A percentile compares a stretch with the other conserved stretches of the same genome.
Evolutionary conservation across 2,797 vertebrate species (phyloP).

Genomic region (Lepus oiostolus): DNA sequence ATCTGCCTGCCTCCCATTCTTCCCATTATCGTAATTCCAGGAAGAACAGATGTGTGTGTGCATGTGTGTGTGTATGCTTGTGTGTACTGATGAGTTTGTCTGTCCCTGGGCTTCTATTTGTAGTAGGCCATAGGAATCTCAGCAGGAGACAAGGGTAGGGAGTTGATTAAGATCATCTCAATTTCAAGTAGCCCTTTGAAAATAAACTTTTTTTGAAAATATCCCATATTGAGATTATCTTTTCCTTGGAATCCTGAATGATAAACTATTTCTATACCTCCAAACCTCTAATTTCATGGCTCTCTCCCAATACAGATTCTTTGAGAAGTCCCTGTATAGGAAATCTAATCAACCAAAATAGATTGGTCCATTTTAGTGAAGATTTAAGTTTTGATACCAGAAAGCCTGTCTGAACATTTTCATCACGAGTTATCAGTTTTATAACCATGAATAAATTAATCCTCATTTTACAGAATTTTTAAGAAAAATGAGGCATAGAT

Average conservation of each 20-base stretch:
- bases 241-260: not conserved
- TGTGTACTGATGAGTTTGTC: not conserved
- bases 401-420: not conserved
- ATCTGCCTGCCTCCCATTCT: not conserved
- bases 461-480: not conserved
- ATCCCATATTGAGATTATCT: not conserved
- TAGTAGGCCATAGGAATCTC: not conserved
- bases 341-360: slow-evolving; percentile 13
- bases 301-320: not conserved
- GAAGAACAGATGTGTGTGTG: not conserved
- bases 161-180: not conserved
- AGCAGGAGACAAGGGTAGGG: not conserved
- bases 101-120: not conserved
- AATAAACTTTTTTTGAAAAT: not conserved
- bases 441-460: not conserved
- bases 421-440: not conserved
- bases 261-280: not conserved
- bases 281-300: not conserved
- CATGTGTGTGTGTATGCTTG: too few species aligned
- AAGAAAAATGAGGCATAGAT: not conserved
- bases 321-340: not conserved
- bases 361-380: too few species aligned
- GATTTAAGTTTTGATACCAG: not conserved
- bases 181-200: not conserved
- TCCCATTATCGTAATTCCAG: not conserved